Evolutionary conservation across 2,113 vertebrate genomes (phyloP), one percentile per base, ranked within the genome.

Genomic region (Passer domesticus): DNA sequence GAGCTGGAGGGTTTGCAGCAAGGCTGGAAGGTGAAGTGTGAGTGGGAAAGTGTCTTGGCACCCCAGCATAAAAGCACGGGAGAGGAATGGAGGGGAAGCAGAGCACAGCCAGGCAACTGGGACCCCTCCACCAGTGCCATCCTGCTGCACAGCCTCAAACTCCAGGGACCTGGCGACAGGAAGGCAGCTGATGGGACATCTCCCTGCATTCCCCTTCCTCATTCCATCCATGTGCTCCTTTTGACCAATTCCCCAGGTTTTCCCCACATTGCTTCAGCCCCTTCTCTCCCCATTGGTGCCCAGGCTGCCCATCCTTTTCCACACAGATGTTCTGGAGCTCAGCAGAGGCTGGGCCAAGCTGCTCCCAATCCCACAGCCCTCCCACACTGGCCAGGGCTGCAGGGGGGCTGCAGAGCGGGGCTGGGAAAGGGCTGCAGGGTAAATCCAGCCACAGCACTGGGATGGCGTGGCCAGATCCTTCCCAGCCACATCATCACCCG

Each of bases 91-190:
- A 73, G 49, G 53, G 6, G 15, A 59, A 66, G 44, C 3, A 35
- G 55, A 78, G 47, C 16, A 37, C 21, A 77, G 49, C 13, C 3
- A 6, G 49, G 41, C 13, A 80, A 39, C 13, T 2, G 2, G 22
- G 30, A 79, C 28, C 6, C n/a, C 67, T 59, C 64, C 3, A 6
- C n/a, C 39, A 69, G 13, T 4, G 1, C 60, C 0, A 0, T 53
- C 49, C 43, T 18, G 13, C n/a, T 39, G 81, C 49, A 52, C 27
- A 24, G 16, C 33, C 67, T 11, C 49, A 33, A 35, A n/a, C 8
- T 67, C 63, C 63, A 62, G n/a, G 25, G 35, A 66, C 0, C 1
- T 0, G 0, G 66, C 21, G 41, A 21, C 33, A 83, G 12, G 30
- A 56, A 62, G 22, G 62, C 41, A 33, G 16, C 17, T 6, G 60